These are phyloP conservation scores for Candoia aspera DNA, from an alignment of 2,113 vertebrate species.

Conservation along the genomic window DNA sequence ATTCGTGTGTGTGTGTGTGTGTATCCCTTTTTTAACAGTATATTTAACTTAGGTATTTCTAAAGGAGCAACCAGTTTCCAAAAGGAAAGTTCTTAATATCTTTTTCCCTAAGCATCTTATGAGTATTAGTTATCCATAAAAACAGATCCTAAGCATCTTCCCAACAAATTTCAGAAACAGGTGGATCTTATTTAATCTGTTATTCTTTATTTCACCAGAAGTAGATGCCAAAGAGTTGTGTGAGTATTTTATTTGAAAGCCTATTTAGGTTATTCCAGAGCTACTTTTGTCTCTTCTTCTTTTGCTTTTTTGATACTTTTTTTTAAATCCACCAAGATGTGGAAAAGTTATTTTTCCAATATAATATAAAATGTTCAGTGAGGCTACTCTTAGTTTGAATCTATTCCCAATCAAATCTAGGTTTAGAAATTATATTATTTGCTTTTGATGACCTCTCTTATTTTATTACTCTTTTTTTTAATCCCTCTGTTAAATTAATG, in stretches of 20 bases:
- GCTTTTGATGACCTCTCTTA: no score
- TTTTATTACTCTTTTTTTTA: no score
- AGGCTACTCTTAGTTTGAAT: neutral
- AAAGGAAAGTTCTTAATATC: neutral
- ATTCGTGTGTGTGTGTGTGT: neutral
- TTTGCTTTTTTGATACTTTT: neutral
- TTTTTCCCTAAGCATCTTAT: neutral
- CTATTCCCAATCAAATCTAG: neutral
- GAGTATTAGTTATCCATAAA: neutral
- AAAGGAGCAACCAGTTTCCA: neutral
- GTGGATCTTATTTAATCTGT: neutral
- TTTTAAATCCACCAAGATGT: neutral
- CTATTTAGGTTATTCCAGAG: neutral
- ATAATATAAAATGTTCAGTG: neutral
- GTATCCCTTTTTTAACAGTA: neutral
- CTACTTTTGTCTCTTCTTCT: neutral
- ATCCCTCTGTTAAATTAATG: no score
- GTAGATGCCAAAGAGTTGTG: neutral
- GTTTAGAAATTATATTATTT: no score
- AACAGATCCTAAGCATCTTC: neutral
- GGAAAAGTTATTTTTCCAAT: neutral
- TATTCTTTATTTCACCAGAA: neutral
- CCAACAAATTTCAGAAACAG: neutral
- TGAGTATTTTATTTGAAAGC: neutral
- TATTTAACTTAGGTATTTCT: neutral